These are phyloP conservation scores for Apodemia mormo DNA, from an alignment of 2,888 invertebrate genomes.

Conservation along the genomic window DNA sequence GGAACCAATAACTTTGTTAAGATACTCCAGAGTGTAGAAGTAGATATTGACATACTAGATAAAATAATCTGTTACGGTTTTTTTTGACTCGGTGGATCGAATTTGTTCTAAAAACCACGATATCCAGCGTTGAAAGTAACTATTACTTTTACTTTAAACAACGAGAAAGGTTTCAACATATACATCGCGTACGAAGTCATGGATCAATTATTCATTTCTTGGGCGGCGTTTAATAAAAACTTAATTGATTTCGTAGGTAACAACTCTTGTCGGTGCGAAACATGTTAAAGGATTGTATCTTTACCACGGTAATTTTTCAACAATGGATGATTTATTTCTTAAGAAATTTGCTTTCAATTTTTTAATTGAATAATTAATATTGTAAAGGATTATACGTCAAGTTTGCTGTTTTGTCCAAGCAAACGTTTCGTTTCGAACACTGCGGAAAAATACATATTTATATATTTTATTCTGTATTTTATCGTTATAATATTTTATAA, in stretches of 20 bases:
- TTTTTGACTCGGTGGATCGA: too few species aligned
- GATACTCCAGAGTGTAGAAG: too few species aligned
- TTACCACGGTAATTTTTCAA: slow-evolving; percentile 16
- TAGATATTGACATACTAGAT: too few species aligned
- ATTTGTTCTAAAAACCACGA: background rate
- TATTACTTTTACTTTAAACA: background rate
- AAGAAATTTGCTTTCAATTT: slow-evolving; percentile 7
- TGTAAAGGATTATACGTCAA: background rate
- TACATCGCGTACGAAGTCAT: slow-evolving; percentile 43
- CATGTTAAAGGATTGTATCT: slow-evolving; percentile 10
- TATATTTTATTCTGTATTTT: too few species aligned
- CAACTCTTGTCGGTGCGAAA: slow-evolving; percentile 48
- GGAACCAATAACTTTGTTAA: too few species aligned
- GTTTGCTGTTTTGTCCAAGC: too few species aligned
- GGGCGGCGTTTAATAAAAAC: slow-evolving; percentile 51
- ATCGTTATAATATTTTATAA: too few species aligned
- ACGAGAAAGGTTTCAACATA: slow-evolving; percentile 23
- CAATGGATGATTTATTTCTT: background rate
- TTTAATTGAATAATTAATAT: slow-evolving; percentile 17
- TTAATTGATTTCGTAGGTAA: slow-evolving; percentile 65
- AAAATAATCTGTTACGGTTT: too few species aligned
- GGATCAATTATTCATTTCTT: slow-evolving; percentile 53
- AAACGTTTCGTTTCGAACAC: too few species aligned
- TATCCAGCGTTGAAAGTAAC: background rate
- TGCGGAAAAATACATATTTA: too few species aligned